phyloP scores from a whole-genome alignment of 1,140 invertebrate genomes.

The Drosophila sproati region DNA sequence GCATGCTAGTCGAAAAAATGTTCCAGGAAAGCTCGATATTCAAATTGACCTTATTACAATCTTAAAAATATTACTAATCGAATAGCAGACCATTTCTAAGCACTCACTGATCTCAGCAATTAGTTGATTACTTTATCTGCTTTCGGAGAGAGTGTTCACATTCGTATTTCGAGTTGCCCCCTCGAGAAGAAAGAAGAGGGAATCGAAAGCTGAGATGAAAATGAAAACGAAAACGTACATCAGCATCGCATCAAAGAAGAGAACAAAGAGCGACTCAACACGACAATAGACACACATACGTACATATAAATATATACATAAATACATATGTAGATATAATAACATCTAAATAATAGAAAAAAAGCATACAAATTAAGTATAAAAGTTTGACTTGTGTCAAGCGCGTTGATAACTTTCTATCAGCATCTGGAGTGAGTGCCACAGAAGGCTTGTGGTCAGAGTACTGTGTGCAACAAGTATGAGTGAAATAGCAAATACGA shows the following conservation, averaged over 20 bases:
- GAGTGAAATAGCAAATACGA: constrained; percentile 14
- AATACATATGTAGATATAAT: not conserved
- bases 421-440: constrained; percentile 7
- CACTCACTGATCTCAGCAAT: not conserved
- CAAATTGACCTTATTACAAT: too few species aligned
- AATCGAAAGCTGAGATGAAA: constrained; percentile 47
- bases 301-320: too few species aligned
- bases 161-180: not conserved
- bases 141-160: not conserved
- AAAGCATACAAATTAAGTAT: constrained; percentile 55
- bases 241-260: constrained; percentile 8
- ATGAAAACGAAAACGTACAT: constrained; percentile 29
- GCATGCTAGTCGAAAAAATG: too few species aligned
- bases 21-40: too few species aligned
- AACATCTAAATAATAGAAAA: constrained; percentile 18
- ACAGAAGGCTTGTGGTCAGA: constrained; percentile 15
- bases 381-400: constrained; percentile 64
- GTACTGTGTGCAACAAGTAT: constrained; percentile 38
- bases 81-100: too few species aligned
- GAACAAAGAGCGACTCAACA: constrained; percentile 11
- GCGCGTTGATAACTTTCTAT: constrained; percentile 56
- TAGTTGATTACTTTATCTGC: not conserved
- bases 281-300: constrained; percentile 10
- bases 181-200: constrained; percentile 28
- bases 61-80: too few species aligned